phyloP scores from a whole-genome alignment of 2,797 vertebrate genomes.

The Vultur gryphus region DNA sequence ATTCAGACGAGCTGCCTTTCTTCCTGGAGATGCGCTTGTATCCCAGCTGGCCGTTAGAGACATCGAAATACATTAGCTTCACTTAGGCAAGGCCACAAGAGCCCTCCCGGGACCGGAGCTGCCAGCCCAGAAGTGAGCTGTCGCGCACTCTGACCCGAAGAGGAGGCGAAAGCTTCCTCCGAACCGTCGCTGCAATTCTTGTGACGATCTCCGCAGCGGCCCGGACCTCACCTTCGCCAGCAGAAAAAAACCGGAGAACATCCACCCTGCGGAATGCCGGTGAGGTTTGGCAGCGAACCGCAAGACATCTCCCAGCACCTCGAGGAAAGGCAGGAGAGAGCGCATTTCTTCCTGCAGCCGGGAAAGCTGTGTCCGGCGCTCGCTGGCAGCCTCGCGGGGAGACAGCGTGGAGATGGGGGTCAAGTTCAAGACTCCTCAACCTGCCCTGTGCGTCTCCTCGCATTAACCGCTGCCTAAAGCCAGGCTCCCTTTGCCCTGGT shows the following conservation, averaged over 20 bases:
- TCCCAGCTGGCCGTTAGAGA: background rate
- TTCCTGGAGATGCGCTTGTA: background rate
- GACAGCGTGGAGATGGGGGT: no score
- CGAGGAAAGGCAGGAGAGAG: background rate
- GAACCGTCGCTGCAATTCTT: background rate
- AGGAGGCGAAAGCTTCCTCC: background rate
- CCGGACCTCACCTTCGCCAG: background rate
- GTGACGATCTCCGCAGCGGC: rapidly evolving
- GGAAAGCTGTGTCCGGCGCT: rapidly evolving
- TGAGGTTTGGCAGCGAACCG: background rate
- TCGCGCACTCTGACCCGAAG: background rate
- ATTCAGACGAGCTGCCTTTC: background rate
- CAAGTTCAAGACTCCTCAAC: background rate
- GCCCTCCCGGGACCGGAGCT: background rate
- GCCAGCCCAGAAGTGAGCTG: background rate
- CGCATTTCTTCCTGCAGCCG: rapidly evolving
- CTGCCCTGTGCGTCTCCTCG: background rate
- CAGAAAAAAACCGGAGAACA: background rate
- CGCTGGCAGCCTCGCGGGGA: rapidly evolving
- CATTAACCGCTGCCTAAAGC: background rate
- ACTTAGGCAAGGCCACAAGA: constrained; percentile 15
- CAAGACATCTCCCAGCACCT: background rate
- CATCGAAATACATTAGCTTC: constrained; percentile 4
- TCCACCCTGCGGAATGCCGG: background rate
- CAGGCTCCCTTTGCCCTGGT: rapidly evolving